Evolutionary conservation across 2,113 vertebrate species (phyloP).

Genomic region (Sapajus apella): DNA sequence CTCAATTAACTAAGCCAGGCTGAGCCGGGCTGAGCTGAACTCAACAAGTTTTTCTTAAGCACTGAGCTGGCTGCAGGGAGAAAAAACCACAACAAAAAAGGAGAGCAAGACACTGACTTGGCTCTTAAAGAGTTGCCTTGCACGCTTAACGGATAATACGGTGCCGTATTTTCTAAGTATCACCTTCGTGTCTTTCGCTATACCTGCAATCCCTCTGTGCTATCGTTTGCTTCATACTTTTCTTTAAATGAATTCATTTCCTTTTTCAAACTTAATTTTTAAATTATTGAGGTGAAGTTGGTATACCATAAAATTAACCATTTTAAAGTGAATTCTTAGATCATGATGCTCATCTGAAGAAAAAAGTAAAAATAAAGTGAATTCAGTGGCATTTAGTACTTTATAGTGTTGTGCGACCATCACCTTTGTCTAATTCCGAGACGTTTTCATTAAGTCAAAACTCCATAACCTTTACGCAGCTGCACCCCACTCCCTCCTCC

Average conservation of each 20-base stretch:
- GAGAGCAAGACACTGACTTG: background rate
- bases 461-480: rapidly evolving
- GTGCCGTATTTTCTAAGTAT: background rate
- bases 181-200: rapidly evolving
- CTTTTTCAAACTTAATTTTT: background rate
- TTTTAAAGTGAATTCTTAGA: background rate
- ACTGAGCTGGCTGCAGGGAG: background rate
- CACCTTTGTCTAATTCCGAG: background rate
- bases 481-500: background rate
- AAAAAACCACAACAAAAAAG: background rate
- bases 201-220: rapidly evolving
- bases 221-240: background rate
- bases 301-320: background rate
- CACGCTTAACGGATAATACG: rapidly evolving
- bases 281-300: background rate
- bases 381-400: background rate
- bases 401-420: too few relatives aligned
- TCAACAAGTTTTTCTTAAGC: slow-evolving; percentile 69
- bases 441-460: background rate
- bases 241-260: background rate
- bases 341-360: too few relatives aligned
- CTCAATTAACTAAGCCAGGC: slow-evolving; percentile 72
- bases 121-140: background rate
- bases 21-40: slow-evolving; percentile 58
- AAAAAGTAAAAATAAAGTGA: background rate